These are phyloP conservation scores for Cyclopterus lumpus DNA, from an alignment of 2,797 vertebrate genomes.

Conservation along the genomic window DNA sequence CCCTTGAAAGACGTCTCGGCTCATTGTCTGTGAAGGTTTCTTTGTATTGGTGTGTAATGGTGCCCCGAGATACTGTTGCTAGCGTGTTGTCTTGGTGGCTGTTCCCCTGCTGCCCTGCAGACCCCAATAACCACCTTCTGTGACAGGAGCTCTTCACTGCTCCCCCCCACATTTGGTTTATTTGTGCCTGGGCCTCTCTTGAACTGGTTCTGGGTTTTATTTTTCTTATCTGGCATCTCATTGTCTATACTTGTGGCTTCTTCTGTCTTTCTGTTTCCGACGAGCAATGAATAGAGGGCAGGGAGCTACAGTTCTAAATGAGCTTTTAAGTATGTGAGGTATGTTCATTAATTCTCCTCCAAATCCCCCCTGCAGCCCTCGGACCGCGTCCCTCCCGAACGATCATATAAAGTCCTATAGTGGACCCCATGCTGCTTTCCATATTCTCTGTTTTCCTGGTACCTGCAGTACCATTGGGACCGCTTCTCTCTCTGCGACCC, in stretches of 20 bases:
- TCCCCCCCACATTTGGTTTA: slow-evolving; percentile 24
- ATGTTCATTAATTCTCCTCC: slow-evolving; percentile 51
- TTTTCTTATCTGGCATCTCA: slow-evolving; percentile 10
- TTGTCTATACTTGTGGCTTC: background rate
- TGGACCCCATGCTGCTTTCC: slow-evolving; percentile 43
- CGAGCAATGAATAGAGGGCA: slow-evolving; percentile 21
- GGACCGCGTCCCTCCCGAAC: background rate
- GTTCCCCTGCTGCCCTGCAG: slow-evolving; percentile 62
- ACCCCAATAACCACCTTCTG: slow-evolving; percentile 66
- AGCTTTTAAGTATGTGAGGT: slow-evolving; percentile 45
- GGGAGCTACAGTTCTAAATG: slow-evolving; percentile 42
- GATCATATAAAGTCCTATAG: slow-evolving; percentile 39
- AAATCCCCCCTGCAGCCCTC: slow-evolving; percentile 24
- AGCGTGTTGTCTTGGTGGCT: slow-evolving; percentile 66
- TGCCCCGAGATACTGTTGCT: slow-evolving; percentile 67
- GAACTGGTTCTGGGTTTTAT: background rate
- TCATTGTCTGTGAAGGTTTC: slow-evolving; percentile 70
- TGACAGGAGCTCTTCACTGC: slow-evolving; percentile 44
- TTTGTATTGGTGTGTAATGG: slow-evolving; percentile 66
- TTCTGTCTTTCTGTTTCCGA: slow-evolving; percentile 28
- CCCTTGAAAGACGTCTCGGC: slow-evolving; percentile 54
- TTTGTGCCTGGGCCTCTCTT: slow-evolving; percentile 34
- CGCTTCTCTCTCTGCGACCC: slow-evolving; percentile 29
- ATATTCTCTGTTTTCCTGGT: slow-evolving; percentile 53
- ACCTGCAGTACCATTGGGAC: slow-evolving; percentile 52